Percentiles rank a stretch among this genome's conserved stretches.
These are phyloP conservation scores for Tethea ocularis DNA, from an alignment of 2,888 invertebrate species.

Conservation along the genomic window DNA sequence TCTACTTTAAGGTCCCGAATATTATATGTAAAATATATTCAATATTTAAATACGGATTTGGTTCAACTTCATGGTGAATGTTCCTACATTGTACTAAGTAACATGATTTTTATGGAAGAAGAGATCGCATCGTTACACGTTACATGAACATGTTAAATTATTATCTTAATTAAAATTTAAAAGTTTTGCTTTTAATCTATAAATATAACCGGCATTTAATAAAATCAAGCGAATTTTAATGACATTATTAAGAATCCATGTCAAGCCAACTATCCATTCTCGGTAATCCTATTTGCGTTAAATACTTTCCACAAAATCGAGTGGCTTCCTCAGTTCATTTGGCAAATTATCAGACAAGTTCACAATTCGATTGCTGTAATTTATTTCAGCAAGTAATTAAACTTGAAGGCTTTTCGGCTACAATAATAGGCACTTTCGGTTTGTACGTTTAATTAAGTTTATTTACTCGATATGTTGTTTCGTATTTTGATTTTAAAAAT, in stretches of 20 bases:
- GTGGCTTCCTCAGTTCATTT: slow-evolving; percentile 20
- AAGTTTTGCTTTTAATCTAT: too few relatives aligned
- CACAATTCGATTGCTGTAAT: slow-evolving; percentile 3
- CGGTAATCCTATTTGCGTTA: slow-evolving; percentile 38
- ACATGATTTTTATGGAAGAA: too few relatives aligned
- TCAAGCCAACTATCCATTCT: neutral
- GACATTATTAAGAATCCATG: neutral
- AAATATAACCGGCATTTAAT: too few relatives aligned
- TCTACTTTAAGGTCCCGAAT: too few relatives aligned
- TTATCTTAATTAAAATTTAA: too few relatives aligned
- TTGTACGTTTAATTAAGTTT: neutral
- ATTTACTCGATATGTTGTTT: too few relatives aligned
- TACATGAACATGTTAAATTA: too few relatives aligned
- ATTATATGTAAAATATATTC: too few relatives aligned
- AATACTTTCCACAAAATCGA: slow-evolving; percentile 37
- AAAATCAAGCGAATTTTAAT: neutral
- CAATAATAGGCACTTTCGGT: neutral
- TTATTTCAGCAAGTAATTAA: slow-evolving; percentile 2
- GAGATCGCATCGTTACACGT: too few relatives aligned
- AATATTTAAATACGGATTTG: too few relatives aligned
- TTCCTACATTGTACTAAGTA: too few relatives aligned
- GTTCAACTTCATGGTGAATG: too few relatives aligned
- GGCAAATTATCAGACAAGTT: slow-evolving; percentile 13
- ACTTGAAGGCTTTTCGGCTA: neutral
- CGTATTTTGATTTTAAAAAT: neutral